Conservation (phyloP, 2,113 vertebrate genomes). For the Poeciliopsis retropinna region DNA sequence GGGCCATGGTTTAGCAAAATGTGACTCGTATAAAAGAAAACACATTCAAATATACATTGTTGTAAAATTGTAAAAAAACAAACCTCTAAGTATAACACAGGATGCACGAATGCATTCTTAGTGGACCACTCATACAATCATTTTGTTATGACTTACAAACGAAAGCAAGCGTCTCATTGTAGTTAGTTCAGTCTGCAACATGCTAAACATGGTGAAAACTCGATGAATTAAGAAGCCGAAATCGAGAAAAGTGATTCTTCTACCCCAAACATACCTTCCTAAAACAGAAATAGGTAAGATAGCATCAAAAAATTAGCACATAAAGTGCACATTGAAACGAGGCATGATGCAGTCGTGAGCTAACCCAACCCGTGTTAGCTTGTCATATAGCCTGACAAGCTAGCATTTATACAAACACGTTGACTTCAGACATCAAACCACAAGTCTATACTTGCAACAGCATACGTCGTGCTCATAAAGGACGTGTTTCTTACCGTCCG, state of each 20-base stretch:
- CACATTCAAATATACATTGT: no score
- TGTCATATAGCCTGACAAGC: slow-evolving; percentile 12
- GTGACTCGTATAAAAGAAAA: background rate
- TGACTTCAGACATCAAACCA: slow-evolving; percentile 1
- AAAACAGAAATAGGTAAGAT: background rate
- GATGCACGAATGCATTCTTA: background rate
- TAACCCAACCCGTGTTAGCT: slow-evolving; percentile 30
- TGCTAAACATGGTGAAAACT: background rate
- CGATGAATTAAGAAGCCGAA: no score
- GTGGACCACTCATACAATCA: background rate
- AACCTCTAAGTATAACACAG: no score
- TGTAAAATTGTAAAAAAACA: no score
- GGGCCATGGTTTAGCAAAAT: slow-evolving; percentile 7
- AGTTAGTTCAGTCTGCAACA: background rate
- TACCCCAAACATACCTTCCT: background rate
- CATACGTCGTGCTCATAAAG: background rate
- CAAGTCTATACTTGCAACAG: background rate
- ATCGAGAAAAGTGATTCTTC: background rate
- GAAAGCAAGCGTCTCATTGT: slow-evolving; percentile 9
- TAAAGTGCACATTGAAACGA: background rate
- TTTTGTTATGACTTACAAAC: background rate
- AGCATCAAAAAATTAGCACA: background rate
- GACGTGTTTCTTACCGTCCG: slow-evolving; percentile 22
- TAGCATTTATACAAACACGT: slow-evolving; percentile 35
- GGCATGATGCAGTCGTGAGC: background rate